Evolutionary conservation across 1,140 invertebrate species (phyloP), one percentile per base, ranked within the genome.

Genomic region (Apis cerana): DNA sequence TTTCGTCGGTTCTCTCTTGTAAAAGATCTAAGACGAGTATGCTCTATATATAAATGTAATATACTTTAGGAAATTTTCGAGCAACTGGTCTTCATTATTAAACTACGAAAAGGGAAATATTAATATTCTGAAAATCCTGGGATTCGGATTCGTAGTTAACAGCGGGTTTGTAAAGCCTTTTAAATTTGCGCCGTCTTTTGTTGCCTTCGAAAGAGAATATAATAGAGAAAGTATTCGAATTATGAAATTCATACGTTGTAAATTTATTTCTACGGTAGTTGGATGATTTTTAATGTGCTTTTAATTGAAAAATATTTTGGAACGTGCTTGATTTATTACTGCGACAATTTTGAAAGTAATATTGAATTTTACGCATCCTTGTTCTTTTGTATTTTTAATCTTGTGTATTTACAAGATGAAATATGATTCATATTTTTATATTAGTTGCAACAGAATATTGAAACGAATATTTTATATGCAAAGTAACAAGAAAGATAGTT

Each of bases 101-200:
- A 52, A 80, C 27, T 58, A 23, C n/a, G 50, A n/a, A 52, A 80
- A 64, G 27, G 15, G 59, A 74, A 72, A 80, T 72, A 80, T 80
- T 80, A 80, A 80, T 80, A 80, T 74, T 74, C 50, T 19, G 4
- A 27, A 56, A 43, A 72, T 64, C 69, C 52, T 1, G 2, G 23
- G 19, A 56, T 50, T 56, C 50, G 17, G 15, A 43, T n/a, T 19
- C 58, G 33, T 54, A 74, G 33, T 80, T 72, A 72, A 80, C 7
- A 23, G 19, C n/a, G 59, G 27, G 61, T 43, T 65, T 21, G 21
- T 62, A 79, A 70, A 70, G 48, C 67, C 56, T 52, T 33, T 54
- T 79, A 70, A 69, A 48, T 56, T 59, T 54, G n/a, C 27, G 56
- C 17, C 43, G 56, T 10, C 27, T 74, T 72, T 80, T 56, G n/a